A percentile compares a stretch with the other conserved stretches of the same genome.
Evolutionary conservation across 1,140 invertebrate genomes (phyloP).

Genomic region (Drosophila kikkawai): DNA sequence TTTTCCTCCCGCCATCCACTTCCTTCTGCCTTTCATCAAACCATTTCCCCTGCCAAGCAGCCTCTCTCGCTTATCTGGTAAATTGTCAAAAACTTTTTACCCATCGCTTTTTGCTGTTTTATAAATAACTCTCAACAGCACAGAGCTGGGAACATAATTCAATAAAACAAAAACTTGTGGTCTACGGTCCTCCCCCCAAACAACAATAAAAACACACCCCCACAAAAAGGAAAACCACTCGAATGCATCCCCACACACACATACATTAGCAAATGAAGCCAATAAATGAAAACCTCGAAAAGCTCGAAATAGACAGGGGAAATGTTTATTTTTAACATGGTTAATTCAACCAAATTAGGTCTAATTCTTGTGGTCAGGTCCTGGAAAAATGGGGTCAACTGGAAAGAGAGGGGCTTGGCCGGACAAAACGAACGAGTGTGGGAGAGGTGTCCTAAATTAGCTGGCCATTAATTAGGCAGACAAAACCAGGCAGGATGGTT

Average conservation of each 20-base stretch:
- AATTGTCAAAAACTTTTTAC: conserved; percentile 46
- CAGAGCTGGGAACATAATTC: conserved; percentile 44
- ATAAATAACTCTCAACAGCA: conserved; percentile 37
- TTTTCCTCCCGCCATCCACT: conserved; percentile 7
- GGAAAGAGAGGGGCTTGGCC: conserved; percentile 38
- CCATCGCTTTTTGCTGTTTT: conserved; percentile 18
- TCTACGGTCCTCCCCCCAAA: background rate
- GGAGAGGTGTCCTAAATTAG: conserved; percentile 26
- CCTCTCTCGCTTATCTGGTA: conserved; percentile 24
- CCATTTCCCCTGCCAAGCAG: conserved; percentile 14
- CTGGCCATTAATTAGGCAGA: conserved; percentile 33
- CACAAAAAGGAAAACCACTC: conserved; percentile 13
- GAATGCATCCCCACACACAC: conserved; percentile 33
- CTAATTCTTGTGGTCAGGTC: conserved; percentile 55
- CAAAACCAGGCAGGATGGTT: background rate
- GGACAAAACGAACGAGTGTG: background rate
- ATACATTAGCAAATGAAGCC: conserved; percentile 49
- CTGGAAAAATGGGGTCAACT: conserved; percentile 54
- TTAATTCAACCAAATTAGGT: conserved; percentile 56
- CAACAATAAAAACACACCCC: conserved; percentile 15
- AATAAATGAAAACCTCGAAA: conserved; percentile 42
- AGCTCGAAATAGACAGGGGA: conserved; percentile 31
- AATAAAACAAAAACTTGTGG: conserved; percentile 53
- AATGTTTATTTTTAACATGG: conserved; percentile 54
- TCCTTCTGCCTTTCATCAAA: conserved; percentile 16